Evolutionary conservation across 2,888 invertebrate genomes (phyloP), one percentile per base, ranked within the genome.

Genomic region (Meteorus cinctellus): DNA sequence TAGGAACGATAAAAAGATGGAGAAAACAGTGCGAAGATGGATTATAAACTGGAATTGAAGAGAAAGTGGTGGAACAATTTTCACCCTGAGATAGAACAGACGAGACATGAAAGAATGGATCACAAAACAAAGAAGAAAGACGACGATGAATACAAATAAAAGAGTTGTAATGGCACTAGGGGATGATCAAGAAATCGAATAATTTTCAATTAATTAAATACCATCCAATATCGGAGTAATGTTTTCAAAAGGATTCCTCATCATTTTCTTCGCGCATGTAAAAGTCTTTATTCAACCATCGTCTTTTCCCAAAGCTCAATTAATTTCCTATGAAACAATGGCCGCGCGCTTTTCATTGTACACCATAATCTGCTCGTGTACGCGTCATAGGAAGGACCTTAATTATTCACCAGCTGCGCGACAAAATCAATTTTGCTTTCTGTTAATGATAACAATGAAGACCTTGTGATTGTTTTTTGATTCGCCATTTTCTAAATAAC

Each of bases 141-240:
- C 24, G 24, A 76, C 51, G 19, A 72, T 62, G 14, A 51, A 67
- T 60, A 67, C 29, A 66, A 36, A 68, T 72, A 60, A 16, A 63
- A 51, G 62, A 60, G 59, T 31, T 48, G 67, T 34, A 48, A 48
- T 12, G 48, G 14, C 16, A 36, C 12, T 34, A 14, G 48, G 16
- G 10, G 24, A 71, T 62, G 71, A 66, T 48, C 55, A 65, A 77
- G 77, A 75, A 72, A 69, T 77, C 51, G 63, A 78, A 81, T 81
- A 77, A 75, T 81, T 78, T 69, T 74, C 63, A 78, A 78, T 81
- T 81, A 81, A 81, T 82, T 81, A 80, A 81, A 81, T 82, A 80
- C 79, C 78, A 60, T 72, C 68, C 48, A 72, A 74, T 77, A 75
- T 71, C 60, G 72, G 66, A 66, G 73, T 8, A 19, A 67, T 75